Conservation (phyloP, 1,140 invertebrate genomes). For the Globodera ellingtonae region DNA sequence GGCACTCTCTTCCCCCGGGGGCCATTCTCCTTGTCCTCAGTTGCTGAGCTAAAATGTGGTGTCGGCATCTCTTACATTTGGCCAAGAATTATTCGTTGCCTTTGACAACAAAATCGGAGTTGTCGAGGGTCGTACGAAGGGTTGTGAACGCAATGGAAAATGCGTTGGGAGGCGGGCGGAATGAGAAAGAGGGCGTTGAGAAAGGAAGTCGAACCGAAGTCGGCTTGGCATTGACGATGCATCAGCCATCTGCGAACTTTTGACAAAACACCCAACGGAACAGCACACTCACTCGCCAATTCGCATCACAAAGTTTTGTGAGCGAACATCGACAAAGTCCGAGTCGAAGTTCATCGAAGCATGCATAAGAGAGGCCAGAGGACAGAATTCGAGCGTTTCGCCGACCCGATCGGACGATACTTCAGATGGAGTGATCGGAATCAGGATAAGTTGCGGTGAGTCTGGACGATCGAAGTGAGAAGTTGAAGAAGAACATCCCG, state of each 20-base stretch:
- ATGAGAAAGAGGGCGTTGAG: constrained; percentile 45
- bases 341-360: constrained; percentile 8
- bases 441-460: background rate
- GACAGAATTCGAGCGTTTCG: constrained; percentile 3
- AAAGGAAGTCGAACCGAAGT: constrained; percentile 31
- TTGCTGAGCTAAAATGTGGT: constrained; percentile 22
- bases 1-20: background rate
- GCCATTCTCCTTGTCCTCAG: background rate
- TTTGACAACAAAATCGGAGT: constrained; percentile 40
- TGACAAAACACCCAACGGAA: background rate
- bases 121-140: constrained; percentile 49
- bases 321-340: constrained; percentile 3
- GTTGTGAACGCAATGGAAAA: constrained; percentile 55
- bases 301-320: constrained; percentile 16
- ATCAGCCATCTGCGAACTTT: constrained; percentile 45
- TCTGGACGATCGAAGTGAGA: background rate
- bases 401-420: background rate
- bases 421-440: constrained; percentile 8
- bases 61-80: background rate
- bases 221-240: constrained; percentile 42
- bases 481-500: background rate
- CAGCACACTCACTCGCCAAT: constrained; percentile 18
- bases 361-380: constrained; percentile 11
- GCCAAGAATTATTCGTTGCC: constrained; percentile 19
- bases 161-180: constrained; percentile 33